phyloP scores from a whole-genome alignment of 1,140 invertebrate species.

The Aethina tumida region DNA sequence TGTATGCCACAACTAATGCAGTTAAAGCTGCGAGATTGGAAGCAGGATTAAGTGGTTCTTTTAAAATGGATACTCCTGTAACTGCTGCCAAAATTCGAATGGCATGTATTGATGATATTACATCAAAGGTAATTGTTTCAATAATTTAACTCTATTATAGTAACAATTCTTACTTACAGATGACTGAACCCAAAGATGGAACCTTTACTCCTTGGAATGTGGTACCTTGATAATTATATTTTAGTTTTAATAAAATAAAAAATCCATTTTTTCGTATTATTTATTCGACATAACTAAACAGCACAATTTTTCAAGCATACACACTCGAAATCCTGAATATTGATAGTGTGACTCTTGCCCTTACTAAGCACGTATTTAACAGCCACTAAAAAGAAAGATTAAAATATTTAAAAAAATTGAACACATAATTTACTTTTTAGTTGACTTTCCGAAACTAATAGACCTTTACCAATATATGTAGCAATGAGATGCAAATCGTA shows the following conservation, averaged over 20 bases:
- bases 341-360: slow-evolving; percentile 3
- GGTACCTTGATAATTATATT: too few species aligned
- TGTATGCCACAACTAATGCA: slow-evolving; percentile 87
- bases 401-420: slow-evolving; percentile 1
- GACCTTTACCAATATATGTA: slow-evolving; percentile 26
- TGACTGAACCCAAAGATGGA: too few species aligned
- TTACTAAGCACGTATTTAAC: slow-evolving; percentile 4
- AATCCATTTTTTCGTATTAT: too few species aligned
- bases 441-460: slow-evolving; percentile 24
- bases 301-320: slow-evolving; percentile 4
- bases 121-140: slow-evolving; percentile 64
- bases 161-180: too few species aligned
- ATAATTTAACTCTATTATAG: too few species aligned
- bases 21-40: slow-evolving; percentile 67
- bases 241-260: too few species aligned
- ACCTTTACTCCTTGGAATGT: too few species aligned
- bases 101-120: slow-evolving; percentile 81
- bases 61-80: slow-evolving; percentile 76
- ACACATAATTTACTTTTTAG: slow-evolving; percentile 25
- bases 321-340: not conserved
- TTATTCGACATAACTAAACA: too few species aligned
- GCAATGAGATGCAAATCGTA: slow-evolving; percentile 24
- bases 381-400: slow-evolving; percentile 2
- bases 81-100: slow-evolving; percentile 81
- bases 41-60: slow-evolving; percentile 45